phyloP scores from a whole-genome alignment of 2,888 invertebrate genomes.

The Strigamia crassipes region DNA sequence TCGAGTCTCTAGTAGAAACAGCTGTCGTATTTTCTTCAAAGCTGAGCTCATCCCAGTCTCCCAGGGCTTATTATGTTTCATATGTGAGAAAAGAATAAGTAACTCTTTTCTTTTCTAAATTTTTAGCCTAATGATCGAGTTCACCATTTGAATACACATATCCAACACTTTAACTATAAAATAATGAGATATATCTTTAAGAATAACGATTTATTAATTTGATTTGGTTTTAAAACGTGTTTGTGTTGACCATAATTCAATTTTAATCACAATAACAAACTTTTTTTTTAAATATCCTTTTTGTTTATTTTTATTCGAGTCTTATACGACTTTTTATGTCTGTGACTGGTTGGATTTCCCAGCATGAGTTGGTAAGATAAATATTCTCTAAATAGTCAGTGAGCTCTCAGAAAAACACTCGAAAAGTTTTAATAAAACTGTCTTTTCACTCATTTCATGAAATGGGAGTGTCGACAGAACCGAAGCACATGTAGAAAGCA shows the following conservation, averaged over 20 bases:
- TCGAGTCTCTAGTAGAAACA: background rate
- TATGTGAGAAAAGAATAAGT: constrained; percentile 2
- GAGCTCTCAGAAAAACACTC: constrained; percentile 21
- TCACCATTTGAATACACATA: background rate
- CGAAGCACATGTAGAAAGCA: background rate
- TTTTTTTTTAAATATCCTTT: background rate
- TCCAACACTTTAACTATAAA: background rate
- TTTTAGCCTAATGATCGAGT: background rate
- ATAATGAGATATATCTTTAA: background rate
- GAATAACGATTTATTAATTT: too few relatives aligned
- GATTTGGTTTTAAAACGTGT: too few relatives aligned
- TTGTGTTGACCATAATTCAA: too few relatives aligned
- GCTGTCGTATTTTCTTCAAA: background rate
- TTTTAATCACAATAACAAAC: background rate
- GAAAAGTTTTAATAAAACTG: constrained; percentile 21
- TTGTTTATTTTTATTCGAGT: background rate
- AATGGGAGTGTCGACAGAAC: constrained; percentile 18
- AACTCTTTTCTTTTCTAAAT: background rate
- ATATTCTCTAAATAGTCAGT: background rate
- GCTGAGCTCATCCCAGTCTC: background rate
- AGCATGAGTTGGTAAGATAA: constrained; percentile 5
- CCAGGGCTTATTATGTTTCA: constrained; percentile 6
- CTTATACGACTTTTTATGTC: background rate
- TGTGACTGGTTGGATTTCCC: background rate
- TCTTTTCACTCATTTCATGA: constrained; percentile 2